A percentile compares a stretch with the other conserved stretches of the same genome.
phyloP scores from a whole-genome alignment of 2,888 invertebrate genomes.

The Nezara viridula region DNA sequence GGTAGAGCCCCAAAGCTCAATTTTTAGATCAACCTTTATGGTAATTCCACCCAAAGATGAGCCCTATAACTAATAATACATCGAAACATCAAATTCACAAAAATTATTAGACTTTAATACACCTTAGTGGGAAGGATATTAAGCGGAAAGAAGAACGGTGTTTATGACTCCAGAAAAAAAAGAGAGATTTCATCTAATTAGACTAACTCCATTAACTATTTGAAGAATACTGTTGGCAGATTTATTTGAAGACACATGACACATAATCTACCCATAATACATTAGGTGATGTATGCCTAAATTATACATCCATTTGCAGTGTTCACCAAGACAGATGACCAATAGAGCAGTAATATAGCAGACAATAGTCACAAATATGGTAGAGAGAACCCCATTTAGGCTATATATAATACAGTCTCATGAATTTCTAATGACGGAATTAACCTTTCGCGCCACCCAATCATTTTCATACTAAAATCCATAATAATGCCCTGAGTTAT shows the following conservation, averaged over 20 bases:
- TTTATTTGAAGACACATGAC: background rate
- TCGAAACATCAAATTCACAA: too few relatives aligned
- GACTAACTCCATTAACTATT: too few relatives aligned
- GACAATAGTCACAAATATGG: background rate
- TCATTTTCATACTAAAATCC: slow-evolving; percentile 31
- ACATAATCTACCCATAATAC: background rate
- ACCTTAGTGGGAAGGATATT: too few relatives aligned
- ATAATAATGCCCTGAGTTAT: background rate
- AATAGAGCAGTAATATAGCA: background rate
- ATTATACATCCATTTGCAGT: background rate
- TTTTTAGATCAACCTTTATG: too few relatives aligned
- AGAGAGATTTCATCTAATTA: too few relatives aligned
- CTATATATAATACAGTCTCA: slow-evolving; percentile 17
- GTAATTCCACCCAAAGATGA: too few relatives aligned
- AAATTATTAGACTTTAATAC: too few relatives aligned
- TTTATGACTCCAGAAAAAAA: too few relatives aligned
- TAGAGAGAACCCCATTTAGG: background rate
- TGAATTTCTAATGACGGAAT: slow-evolving; percentile 33
- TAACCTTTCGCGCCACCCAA: slow-evolving; percentile 35
- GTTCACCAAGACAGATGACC: background rate
- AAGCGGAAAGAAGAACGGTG: too few relatives aligned
- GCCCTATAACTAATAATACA: too few relatives aligned
- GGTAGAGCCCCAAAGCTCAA: too few relatives aligned
- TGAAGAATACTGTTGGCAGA: background rate
- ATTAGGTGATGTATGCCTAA: background rate